Base-by-base conservation (phyloP, 2,113 vertebrate species). In the Podarcis muralis region DNA sequence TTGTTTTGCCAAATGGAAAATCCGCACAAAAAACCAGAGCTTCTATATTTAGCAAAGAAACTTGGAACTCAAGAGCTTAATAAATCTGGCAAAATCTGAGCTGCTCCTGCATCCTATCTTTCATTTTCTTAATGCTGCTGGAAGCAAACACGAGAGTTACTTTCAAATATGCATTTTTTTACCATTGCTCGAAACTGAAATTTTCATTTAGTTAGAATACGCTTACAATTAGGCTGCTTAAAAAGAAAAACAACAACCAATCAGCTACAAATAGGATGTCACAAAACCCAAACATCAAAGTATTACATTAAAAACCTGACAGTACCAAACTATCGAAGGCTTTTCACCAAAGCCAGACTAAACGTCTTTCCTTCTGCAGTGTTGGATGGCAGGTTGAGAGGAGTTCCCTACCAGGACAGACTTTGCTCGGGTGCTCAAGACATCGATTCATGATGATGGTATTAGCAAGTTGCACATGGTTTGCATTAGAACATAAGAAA, bases 1-100 rank as follows among this genome's bases (percentile, higher is more conserved):
- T 12, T 74, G 81, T 5, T 71, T 83, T 87, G 30, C 5, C 57
- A 87, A 91, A 87, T 25, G 25, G 0, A 91, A 16, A 25, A 85
- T 23, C 84, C 68, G 68, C 37, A 40, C 35, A 11, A 22, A 90
- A 92, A 88, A 88, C 76, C 1, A 20, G 11, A 2, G 53, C 23
- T 87, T 87, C 88, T 92, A 91, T 91, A 89, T 91, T 92, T 89
- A 84, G 74, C 57, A 15, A 81, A 40, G 62, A 77, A 53, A 85
- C 65, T 12, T 89, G 62, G 35, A 90, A 88, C 43, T 62, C 0
- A 13, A 43, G n/a, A 85, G 18, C 12, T 5, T 91, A 87, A 89
- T 91, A 69, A 82, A 11, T 88, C 77, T 79, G 65, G 48, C 84
- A 88, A 88, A 90, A 89, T 79, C 11, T 8, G 43, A 87, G 35